Evolutionary conservation across 2,113 vertebrate species (phyloP), one percentile per base, ranked within the genome.

Genomic region (Pholis gunnellus): DNA sequence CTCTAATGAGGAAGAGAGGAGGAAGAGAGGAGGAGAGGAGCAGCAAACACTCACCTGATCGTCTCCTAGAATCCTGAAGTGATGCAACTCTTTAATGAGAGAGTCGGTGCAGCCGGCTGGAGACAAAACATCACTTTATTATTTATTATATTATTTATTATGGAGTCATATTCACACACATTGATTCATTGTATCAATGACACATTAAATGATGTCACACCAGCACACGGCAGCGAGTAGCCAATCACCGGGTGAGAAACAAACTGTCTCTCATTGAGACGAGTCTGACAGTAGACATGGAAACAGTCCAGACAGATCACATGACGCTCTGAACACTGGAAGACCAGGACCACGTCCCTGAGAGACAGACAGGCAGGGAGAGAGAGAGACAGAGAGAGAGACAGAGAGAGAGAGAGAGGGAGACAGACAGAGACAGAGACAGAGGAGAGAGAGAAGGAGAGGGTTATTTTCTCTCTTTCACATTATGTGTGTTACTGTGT

Each of bases 41-140:
- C 29, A 25, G 22, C 14, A 22, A 25, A 57, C 27, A 8, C 95
- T 95, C 89, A 98, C 97, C 96, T 98, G 97, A 56, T 97, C 95
- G 14, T 97, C 95, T 81, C 97, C 97, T 36, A 99, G 94, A 84
- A 97, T 90, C 87, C 96, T 94, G 94, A 99, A 99, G 87, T 99
- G 97, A 96, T 99, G 97, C 63, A 97, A 84, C 91, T 98, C 97
- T 92, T 95, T 96, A 86, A 99, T 96, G 92, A 98, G 93, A 72
- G 97, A 99, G 83, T 97, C 85, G 0, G 6, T 91, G 81, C 97
- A 99, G 91, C 96, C 96, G 83, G 95, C 97, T 99, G 94, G 79
- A 86, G 72, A 87, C 88, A 94, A 93, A 88, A 64, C 2, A 31
- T 2, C 25, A 46, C 11, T 34, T 5, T 5, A 13, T 27, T 22